Evolutionary conservation across 2,888 invertebrate genomes (phyloP), one percentile per base, ranked within the genome.

Genomic region (Lithophane semibrunnea): DNA sequence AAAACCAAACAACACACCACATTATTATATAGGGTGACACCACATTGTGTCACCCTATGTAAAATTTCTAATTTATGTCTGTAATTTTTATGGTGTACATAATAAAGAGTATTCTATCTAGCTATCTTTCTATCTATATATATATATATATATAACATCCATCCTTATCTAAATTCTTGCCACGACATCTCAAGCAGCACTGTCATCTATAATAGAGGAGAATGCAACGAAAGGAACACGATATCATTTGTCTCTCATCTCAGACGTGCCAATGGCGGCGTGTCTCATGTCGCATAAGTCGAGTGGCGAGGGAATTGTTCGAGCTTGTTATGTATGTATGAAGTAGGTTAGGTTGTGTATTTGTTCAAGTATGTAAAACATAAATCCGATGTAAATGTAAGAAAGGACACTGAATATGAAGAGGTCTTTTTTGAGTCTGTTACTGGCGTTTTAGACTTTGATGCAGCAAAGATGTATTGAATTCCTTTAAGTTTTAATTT

Each of bases 211-310:
- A 61, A 37, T 24, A 61, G 37, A 60, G 58, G 64, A 77, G n/a
- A 61, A 68, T 68, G 60, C 58, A 63, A 7, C 66, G 12, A 66
- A 63, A 42, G 42, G 49, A 77, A 71, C 58, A 29, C 24, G 63
- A 77, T 60, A 71, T 83, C 44, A 77, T 64, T 64, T 77, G 83
- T 78, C 64, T 67, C 49, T 52, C 67, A 52, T 52, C 69, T 60
- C 58, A 83, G 18, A 68, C 49, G 64, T 69, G 78, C 42, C 68
- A 78, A 69, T 78, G 37, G 24, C 44, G 9, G 16, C 9, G n/a
- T 44, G n/a, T 44, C 67, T 77, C 58, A 58, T 64, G 21, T 37
- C 54, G 47, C 37, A 4, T 76, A 68, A n/a, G n/a, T 64, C 18
- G 37, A 12, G 58, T 18, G 42, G 68, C 29, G 13, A 75, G 65